These are phyloP conservation scores for Lissonota sp. DNA, from an alignment of 2,888 invertebrate genomes.

Conservation along the genomic window DNA sequence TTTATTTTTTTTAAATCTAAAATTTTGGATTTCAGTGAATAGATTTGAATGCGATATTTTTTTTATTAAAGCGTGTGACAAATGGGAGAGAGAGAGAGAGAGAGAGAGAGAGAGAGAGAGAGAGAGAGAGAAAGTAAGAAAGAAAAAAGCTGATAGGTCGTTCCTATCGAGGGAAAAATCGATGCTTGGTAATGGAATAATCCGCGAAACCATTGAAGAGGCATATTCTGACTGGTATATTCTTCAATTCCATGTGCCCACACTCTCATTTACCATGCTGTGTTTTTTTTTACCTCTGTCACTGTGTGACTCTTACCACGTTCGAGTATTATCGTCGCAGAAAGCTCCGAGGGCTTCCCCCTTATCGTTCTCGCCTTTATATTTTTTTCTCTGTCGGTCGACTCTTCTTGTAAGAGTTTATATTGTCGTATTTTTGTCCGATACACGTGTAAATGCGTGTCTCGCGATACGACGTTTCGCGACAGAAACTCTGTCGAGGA, in stretches of 20 bases:
- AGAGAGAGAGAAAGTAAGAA: too few relatives aligned
- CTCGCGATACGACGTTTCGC: background rate
- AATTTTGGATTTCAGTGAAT: too few relatives aligned
- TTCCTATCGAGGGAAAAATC: slow-evolving; percentile 68
- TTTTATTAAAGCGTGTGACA: too few relatives aligned
- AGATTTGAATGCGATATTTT: too few relatives aligned
- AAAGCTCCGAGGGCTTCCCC: slow-evolving; percentile 52
- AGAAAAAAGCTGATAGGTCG: background rate
- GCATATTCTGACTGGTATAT: slow-evolving; percentile 56
- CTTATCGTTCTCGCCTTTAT: slow-evolving; percentile 3
- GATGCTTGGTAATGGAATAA: slow-evolving; percentile 79
- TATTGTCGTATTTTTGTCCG: slow-evolving; percentile 4
- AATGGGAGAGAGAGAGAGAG: too few relatives aligned
- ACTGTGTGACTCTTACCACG: background rate
- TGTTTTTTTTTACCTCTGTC: slow-evolving; percentile 25
- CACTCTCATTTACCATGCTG: slow-evolving; percentile 1
- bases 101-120: too few relatives aligned
- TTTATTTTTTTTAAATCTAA: too few relatives aligned
- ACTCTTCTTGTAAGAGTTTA: background rate
- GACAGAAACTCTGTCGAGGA: background rate
- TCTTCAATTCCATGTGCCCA: slow-evolving; percentile 31
- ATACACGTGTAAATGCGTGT: too few relatives aligned
- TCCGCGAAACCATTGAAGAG: slow-evolving; percentile 78
- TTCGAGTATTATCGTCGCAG: background rate
- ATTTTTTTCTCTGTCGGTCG: background rate